Conservation (phyloP, 2,797 vertebrate genomes). For the Chelon labrosus region DNA sequence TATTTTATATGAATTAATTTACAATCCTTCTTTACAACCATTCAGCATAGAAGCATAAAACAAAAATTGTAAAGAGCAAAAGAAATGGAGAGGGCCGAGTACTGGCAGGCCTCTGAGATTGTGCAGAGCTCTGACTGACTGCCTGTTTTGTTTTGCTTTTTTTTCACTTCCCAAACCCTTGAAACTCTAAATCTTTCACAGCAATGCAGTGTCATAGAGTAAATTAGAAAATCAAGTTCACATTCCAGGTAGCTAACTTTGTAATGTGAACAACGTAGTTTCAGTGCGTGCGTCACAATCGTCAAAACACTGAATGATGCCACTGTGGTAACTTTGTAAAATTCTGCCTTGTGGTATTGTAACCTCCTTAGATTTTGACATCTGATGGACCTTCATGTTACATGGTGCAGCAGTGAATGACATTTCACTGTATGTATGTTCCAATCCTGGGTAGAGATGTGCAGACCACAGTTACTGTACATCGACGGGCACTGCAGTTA, state of each 20-base stretch:
- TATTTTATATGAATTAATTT: background rate
- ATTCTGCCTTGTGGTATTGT: constrained; percentile 11
- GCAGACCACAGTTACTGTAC: too few relatives aligned
- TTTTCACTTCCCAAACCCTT: background rate
- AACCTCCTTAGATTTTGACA: constrained; percentile 22
- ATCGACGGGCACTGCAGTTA: too few relatives aligned
- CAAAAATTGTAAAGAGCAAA: background rate
- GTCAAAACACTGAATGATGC: constrained; percentile 31
- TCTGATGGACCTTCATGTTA: constrained; percentile 23
- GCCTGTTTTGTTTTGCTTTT: background rate
- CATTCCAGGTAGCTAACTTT: constrained; percentile 40
- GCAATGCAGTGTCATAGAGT: background rate
- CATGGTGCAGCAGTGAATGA: constrained; percentile 7
- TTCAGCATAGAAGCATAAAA: constrained; percentile 13
- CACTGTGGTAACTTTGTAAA: constrained; percentile 19
- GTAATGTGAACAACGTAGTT: constrained; percentile 28
- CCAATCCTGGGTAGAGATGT: background rate
- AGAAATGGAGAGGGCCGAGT: background rate
- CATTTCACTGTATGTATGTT: constrained; percentile 15
- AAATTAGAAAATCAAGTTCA: constrained; percentile 21
- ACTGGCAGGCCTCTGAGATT: background rate
- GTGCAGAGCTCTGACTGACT: background rate
- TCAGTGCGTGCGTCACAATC: constrained; percentile 23
- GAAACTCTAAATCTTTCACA: constrained; percentile 29
- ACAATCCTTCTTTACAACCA: background rate